Base-by-base conservation (phyloP, 1,140 invertebrate genomes). In the Eulimnadia texana region DNA sequence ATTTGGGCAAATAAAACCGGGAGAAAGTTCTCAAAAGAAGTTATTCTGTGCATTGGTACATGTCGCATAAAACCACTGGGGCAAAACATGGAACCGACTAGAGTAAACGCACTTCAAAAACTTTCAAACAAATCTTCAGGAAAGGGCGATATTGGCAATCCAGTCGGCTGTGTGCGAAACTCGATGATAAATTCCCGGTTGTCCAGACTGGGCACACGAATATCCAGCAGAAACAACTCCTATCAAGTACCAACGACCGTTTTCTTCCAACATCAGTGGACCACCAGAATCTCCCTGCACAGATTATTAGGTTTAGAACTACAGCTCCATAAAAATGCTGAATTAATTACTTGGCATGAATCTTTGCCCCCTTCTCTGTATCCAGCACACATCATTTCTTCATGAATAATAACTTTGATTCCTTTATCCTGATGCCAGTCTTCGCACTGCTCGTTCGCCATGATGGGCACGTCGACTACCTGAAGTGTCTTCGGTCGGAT, bases 361-460 rank as follows among this genome's bases (percentile, higher is more conserved):
- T 88, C 85, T 67, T 90, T 87, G 3, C 90, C 90, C 2, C 93
- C 93, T 23, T 84, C 84, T 64, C 88, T 79, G 72, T 96, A 95
- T 0, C 93, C 93, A 3, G 93, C 93, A 73, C 93, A 97, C 72
- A 97, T 84, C 93, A 97, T 98, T 75, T 95, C 91, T 60, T 92
- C 89, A 71, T 93, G 90, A 67, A 94, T 94, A 6, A 91, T 83
- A 33, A 94, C 90, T 71, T 93, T 91, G 66, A 94, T 95, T 57
- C 78, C 78, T 62, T 79, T 77, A 47, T 72, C 71, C 61, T 74
- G 68, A 66, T 81, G 80, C 78, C 79, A 81, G 56, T 83, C 76
- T 71, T 92, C 89, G 69, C 89, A 92, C 54, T 89, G 80, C 64
- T 86, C 77, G 71, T 91, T 92, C 70, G 91, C 88, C 54, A 93